Base-by-base conservation (phyloP, 2,888 invertebrate genomes). In the Phaonia tiefii region DNA sequence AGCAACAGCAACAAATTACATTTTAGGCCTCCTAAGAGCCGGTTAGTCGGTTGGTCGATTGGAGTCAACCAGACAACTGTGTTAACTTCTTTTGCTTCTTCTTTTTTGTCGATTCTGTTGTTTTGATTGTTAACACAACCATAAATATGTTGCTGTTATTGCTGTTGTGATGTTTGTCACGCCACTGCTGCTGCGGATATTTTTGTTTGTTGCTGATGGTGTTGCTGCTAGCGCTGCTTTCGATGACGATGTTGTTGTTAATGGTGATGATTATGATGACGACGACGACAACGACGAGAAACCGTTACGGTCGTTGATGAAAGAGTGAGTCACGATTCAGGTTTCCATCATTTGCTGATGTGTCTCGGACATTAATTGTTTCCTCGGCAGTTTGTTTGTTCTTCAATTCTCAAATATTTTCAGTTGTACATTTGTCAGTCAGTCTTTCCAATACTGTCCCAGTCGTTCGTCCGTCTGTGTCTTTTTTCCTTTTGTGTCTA, bases 281-380 rank as follows among this genome's bases (percentile, higher is more conserved):
- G 37, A 20, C 17, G 5, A 58, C 17, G 37, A 15, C 31, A 39
- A 1, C 39, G 11, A 11, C 10, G 10, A 39, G n/a, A 31, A 60
- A 60, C 60, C 60, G 60, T 60, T 60, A 60, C 11, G 60, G 60
- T 60, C 31, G 39, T 11, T 17, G 13, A 25, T 10, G 3, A 31
- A 5, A 31, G 31, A 20, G 60, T 60, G 60, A 60, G 8, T 60
- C 60, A 60, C 60, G 37, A 60, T 60, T 39, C 60, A 60, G 17
- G 39, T 39, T 54, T 54, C 31, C 31, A 3, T 31, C 31, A 31
- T 31, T 26, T 56, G n/a, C 15, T 31, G 10, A 20, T 17, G 15
- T 10, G n/a, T 31, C n/a, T 15, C 26, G 8, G 54, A 10, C 2
- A 3, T 25, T 46, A 17, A 22, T 25, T 22, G 13, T 25, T 25